A percentile compares a stretch with the other conserved stretches of the same genome.
Conservation (phyloP, 2,113 vertebrate genomes). For the Caretta caretta region DNA sequence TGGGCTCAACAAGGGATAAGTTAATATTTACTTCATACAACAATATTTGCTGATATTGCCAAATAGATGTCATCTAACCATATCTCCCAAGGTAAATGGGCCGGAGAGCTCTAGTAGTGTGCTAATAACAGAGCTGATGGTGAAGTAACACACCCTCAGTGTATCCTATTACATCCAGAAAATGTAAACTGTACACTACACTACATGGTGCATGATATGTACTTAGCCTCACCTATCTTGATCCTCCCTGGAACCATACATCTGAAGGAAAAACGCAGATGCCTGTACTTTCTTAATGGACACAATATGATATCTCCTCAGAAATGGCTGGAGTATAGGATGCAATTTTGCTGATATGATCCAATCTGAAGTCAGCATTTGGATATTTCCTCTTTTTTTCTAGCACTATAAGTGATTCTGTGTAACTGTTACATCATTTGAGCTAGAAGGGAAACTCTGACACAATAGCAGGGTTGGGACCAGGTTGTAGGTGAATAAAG, state of each 20-base stretch:
- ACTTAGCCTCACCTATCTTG: not conserved
- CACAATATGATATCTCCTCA: not conserved
- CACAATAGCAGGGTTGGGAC: not conserved
- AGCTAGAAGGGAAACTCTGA: not conserved
- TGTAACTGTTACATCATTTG: not conserved
- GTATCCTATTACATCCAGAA: not conserved
- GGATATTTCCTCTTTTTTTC: not conserved
- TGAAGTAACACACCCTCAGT: not conserved
- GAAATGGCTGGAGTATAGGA: not conserved
- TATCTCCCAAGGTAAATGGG: not conserved
- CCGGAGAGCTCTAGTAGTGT: not conserved
- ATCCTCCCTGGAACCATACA: fast-evolving
- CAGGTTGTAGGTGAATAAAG: not conserved
- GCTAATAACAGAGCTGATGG: not conserved
- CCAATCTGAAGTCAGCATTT: not conserved
- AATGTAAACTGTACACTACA: not conserved
- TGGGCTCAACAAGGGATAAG: not conserved
- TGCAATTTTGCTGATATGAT: not conserved
- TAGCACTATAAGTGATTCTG: not conserved
- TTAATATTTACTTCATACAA: not conserved
- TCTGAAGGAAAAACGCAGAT: not conserved
- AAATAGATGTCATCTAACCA: not conserved
- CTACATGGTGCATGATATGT: not conserved
- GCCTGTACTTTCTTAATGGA: not conserved
- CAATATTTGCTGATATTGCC: not conserved